These are phyloP conservation scores for Cephus rjabovi DNA, from an alignment of 2,888 invertebrate genomes.

Conservation along the genomic window DNA sequence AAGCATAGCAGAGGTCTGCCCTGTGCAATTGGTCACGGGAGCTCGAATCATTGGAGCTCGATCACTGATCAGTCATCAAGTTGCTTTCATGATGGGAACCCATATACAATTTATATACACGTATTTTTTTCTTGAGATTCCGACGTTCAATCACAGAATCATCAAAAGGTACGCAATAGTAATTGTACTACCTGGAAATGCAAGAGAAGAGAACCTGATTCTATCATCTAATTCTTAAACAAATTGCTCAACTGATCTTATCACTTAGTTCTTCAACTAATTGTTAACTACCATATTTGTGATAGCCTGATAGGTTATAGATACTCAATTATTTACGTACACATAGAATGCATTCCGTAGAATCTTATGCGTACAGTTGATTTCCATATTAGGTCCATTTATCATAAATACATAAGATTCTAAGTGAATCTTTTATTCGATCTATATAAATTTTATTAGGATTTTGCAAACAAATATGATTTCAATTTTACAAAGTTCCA, in stretches of 20 bases:
- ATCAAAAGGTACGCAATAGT: not conserved
- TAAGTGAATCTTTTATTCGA: too few relatives aligned
- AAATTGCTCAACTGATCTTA: too few relatives aligned
- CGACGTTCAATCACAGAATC: not conserved
- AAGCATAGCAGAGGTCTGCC: slow-evolving; percentile 1
- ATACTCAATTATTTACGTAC: too few relatives aligned
- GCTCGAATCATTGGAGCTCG: not conserved
- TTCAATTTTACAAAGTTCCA: not conserved
- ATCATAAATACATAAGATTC: not conserved
- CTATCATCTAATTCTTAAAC: not conserved
- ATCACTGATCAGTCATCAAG: not conserved
- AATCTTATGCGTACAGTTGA: too few relatives aligned
- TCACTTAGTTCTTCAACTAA: not conserved
- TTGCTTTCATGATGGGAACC: not conserved
- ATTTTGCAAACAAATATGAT: not conserved
- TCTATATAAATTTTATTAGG: too few relatives aligned
- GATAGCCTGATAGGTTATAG: not conserved
- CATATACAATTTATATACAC: not conserved
- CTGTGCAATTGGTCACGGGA: not conserved
- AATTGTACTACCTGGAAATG: not conserved
- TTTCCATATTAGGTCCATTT: not conserved
- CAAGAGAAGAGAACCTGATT: not conserved
- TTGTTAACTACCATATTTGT: not conserved
- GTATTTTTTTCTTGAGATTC: not conserved
- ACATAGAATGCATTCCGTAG: too few relatives aligned